phyloP scores from a whole-genome alignment of 2,113 vertebrate species.

The Azemiops feae region DNA sequence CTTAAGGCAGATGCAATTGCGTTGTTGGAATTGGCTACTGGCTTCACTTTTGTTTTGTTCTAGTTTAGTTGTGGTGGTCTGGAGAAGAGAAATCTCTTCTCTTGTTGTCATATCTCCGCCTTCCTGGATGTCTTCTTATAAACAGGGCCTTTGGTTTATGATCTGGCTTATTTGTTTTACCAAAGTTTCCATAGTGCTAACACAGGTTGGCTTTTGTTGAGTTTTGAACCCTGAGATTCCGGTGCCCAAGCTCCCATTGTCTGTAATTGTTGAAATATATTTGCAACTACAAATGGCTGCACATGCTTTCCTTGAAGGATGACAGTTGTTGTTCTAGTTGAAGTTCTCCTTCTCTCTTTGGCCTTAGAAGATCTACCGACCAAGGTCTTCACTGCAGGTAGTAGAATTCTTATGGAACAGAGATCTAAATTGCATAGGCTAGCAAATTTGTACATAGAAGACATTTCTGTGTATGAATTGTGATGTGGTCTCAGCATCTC shows the following conservation, averaged over 20 bases:
- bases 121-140: not conserved
- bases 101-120: not conserved
- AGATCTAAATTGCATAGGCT: not conserved
- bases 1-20: not conserved
- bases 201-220: not conserved
- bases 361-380: not conserved
- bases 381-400: constrained; percentile 29
- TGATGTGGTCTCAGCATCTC: not conserved
- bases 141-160: accelerated
- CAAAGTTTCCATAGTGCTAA: not conserved
- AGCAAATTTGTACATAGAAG: not conserved
- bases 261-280: not conserved
- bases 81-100: not conserved
- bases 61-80: constrained; percentile 16
- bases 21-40: constrained; percentile 14
- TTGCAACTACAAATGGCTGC: constrained; percentile 17
- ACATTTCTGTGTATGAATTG: not conserved
- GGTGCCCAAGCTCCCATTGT: not conserved
- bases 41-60: constrained; percentile 5
- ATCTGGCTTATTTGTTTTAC: not conserved
- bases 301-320: not conserved
- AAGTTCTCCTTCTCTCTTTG: constrained; percentile 15
- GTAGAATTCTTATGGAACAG: not conserved
- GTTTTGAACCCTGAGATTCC: constrained; percentile 11
- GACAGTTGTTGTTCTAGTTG: not conserved